Evolutionary conservation across 2,888 invertebrate species (phyloP).

Genomic region (Blastobasis lacticolella): DNA sequence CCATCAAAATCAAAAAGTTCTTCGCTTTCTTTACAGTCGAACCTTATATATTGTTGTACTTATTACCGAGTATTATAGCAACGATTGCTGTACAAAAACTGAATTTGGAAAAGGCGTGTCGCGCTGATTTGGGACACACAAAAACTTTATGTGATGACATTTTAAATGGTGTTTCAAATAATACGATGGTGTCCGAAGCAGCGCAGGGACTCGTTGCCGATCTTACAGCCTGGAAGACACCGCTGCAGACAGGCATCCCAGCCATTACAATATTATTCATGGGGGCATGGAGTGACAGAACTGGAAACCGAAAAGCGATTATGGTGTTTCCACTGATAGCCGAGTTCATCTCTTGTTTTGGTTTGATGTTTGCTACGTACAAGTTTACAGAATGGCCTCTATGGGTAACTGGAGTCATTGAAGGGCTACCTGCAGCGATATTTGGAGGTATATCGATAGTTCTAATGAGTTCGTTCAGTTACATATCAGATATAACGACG

Average conservation of each 20-base stretch:
- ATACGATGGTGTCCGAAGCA: slow-evolving; percentile 30
- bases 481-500: slow-evolving; percentile 75
- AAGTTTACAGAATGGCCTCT: slow-evolving; percentile 73
- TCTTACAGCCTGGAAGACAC: slow-evolving; percentile 70
- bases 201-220: slow-evolving; percentile 62
- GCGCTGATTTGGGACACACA: slow-evolving; percentile 61
- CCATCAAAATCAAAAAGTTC: slow-evolving; percentile 12
- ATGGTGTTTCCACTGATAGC: slow-evolving; percentile 73
- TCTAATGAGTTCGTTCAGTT: slow-evolving; percentile 75
- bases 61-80: slow-evolving; percentile 76
- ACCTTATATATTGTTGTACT: slow-evolving; percentile 77
- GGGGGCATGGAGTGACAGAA: slow-evolving; percentile 77
- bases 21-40: slow-evolving; percentile 69
- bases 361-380: slow-evolving; percentile 67
- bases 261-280: slow-evolving; percentile 72
- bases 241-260: slow-evolving; percentile 71
- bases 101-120: slow-evolving; percentile 74
- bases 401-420: slow-evolving; percentile 68
- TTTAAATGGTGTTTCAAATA: slow-evolving; percentile 39
- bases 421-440: slow-evolving; percentile 70
- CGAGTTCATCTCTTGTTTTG: slow-evolving; percentile 64
- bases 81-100: slow-evolving; percentile 69
- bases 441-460: slow-evolving; percentile 74
- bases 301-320: slow-evolving; percentile 71
- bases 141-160: slow-evolving; percentile 63